Evolutionary conservation across 2,797 vertebrate genomes (phyloP).

Genomic region (Anguilla pacifica): DNA sequence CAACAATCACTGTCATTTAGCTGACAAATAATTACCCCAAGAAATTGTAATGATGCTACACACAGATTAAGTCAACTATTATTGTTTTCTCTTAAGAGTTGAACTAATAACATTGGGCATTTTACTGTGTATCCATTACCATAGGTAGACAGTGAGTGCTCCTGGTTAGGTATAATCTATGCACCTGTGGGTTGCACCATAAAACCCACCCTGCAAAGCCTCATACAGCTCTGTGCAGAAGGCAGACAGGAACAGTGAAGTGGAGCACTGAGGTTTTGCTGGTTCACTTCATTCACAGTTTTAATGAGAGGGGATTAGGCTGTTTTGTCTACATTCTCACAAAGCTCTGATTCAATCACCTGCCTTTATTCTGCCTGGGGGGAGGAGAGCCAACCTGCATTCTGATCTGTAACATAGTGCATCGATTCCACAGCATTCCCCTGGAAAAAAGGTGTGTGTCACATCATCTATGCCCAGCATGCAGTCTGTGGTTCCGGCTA

Average conservation of each 20-base stretch:
- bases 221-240: not conserved
- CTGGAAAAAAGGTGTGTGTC: not conserved
- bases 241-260: not conserved
- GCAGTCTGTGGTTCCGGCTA: not conserved
- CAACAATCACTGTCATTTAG: too few relatives aligned
- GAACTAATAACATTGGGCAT: not conserved
- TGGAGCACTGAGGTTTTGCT: not conserved
- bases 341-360: not conserved
- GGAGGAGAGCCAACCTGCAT: not conserved
- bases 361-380: not conserved
- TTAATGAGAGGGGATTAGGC: not conserved
- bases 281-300: not conserved
- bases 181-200: not conserved
- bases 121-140: not conserved
- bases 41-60: too few relatives aligned
- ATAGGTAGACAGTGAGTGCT: not conserved
- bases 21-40: too few relatives aligned
- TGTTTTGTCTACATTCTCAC: not conserved
- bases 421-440: not conserved
- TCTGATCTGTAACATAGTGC: not conserved
- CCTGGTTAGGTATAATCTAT: not conserved
- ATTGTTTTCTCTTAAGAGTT: too few relatives aligned
- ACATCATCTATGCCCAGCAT: not conserved
- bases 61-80: too few relatives aligned
- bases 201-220: not conserved